Evolutionary conservation across 2,797 vertebrate genomes (phyloP), one percentile per base, ranked within the genome.

Genomic region (Centropyge bicolor): DNA sequence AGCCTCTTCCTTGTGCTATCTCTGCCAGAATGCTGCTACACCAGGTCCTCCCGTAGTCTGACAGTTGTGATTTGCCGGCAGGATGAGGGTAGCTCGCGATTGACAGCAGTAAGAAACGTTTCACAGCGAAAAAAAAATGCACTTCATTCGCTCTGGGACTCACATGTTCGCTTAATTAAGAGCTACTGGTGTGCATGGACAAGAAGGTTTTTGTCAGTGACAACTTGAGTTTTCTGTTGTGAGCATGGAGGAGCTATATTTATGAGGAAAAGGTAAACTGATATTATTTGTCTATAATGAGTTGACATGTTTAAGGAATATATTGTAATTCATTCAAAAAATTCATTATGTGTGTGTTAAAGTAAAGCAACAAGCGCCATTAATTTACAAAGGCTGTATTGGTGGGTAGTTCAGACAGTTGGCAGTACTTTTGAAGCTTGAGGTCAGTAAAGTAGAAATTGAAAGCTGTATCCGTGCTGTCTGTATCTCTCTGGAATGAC

Each of bases 401-500:
- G 38, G 43, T 76, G 61, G 48, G 14, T 80, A 76, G 27, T 76
- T 82, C 68, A 77, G 43, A 68, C 60, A 67, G 38, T 77, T 69
- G 49, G 68, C 45, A 62, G 9, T 68, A 80, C 68, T 79, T 82
- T 84, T 82, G 31, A 86, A 80, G 72, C 64, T 80, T 2, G 13
- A 35, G 82, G 68, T 81, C 73, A 57, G 60, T 41, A 80, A 78
- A 80, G 71, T 56, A 66, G 56, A 85, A 83, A 81, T 46, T 82
- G 55, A 84, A 86, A 83, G 40, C 64, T 62, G 51, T 60, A 74
- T 68, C 43, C 22, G 31, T 45, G 41, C 46, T 51, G 16, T 70
- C 69, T 76, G 9, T 56, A 70, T 77, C 76, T 96, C 93, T 94
- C 86, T 86, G 86, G 91, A 90, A 91, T 93, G 76, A 93, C 91